Base-by-base conservation (phyloP, 2,888 invertebrate genomes). In the Hydrotaea diabolus region DNA sequence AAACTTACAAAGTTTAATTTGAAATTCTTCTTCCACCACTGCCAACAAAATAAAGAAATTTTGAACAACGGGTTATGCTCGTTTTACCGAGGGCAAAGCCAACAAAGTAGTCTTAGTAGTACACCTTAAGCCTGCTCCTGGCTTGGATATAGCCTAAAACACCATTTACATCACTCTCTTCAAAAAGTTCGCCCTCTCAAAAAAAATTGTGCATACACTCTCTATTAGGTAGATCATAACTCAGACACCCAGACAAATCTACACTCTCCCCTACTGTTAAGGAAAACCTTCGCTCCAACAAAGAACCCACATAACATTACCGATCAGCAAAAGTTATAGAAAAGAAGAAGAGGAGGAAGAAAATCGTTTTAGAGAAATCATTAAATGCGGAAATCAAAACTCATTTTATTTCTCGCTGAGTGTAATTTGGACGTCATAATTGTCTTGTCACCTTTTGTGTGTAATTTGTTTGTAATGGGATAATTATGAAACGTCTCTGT, bases 61-160 rank as follows among this genome's bases (percentile, higher is more conserved):
- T n/a, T 31, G 26, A 59, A 36, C 62, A 86, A 81, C 81, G 88
- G 86, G 87, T 87, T 88, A 77, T 80, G 78, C 77, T 79, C 19
- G 87, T 85, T 86, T 82, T 85, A 86, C 85, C 79, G 39, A 66
- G 81, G 69, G 57, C 66, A 62, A 49, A 78, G 78, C 76, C 62
- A 80, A 66, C 49, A 83, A 85, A n/a, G n/a, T 77, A 77, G 13
- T n/a, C n/a, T 59, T 53, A 62, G 57, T 23, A 57, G 77, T n/a
- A n/a, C n/a, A n/a, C 36, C 36, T 66, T 87, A 89, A 88, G 88
- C 89, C 90, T 90, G 92, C 92, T 92, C 91, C 91, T 91, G 90
- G 91, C 90, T 91, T 87, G 86, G 77, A 83, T 80, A 78, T 72
- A 69, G 23, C 69, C 69, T 69, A 4, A 1, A 62, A 64, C 39